These are phyloP conservation scores for Syrphus vitripennis DNA, from an alignment of 2,888 invertebrate genomes.

Conservation along the genomic window DNA sequence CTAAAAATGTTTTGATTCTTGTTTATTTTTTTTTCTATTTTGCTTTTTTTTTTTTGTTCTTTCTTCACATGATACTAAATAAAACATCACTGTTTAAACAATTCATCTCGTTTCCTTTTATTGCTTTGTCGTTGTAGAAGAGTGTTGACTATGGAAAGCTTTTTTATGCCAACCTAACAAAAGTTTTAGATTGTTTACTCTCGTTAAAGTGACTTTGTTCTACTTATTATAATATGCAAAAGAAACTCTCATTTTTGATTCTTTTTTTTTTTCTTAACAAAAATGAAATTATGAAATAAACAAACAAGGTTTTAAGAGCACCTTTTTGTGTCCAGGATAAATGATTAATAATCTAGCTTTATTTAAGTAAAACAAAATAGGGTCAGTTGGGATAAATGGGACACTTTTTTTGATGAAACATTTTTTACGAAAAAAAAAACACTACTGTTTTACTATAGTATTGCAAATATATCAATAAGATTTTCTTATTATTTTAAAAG, in stretches of 20 bases:
- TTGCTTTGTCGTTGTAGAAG: background rate
- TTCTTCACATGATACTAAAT: background rate
- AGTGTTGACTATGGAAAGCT: slow-evolving; percentile 13
- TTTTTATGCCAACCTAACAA: background rate
- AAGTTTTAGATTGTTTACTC: slow-evolving; percentile 3
- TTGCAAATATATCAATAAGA: too few species aligned
- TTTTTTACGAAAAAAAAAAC: too few species aligned
- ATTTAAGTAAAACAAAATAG: background rate
- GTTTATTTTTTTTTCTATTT: background rate
- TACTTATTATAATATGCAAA: background rate
- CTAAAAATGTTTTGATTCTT: slow-evolving; percentile 13
- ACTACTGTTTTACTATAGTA: too few species aligned
- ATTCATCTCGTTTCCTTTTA: slow-evolving; percentile 8
- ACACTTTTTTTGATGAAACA: too few species aligned
- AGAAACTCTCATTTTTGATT: background rate
- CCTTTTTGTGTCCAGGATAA: background rate
- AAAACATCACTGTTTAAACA: slow-evolving; percentile 17
- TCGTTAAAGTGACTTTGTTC: background rate
- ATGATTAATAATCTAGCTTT: background rate
- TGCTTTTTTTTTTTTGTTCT: background rate
- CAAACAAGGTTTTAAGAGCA: background rate
- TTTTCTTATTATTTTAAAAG: too few species aligned
- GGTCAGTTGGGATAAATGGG: too few species aligned
- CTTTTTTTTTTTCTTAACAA: background rate
- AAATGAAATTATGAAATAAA: background rate